Percentiles rank a stretch among this genome's conserved stretches.
Conservation (phyloP, 2,888 invertebrate genomes). For the Tetropium fuscum region DNA sequence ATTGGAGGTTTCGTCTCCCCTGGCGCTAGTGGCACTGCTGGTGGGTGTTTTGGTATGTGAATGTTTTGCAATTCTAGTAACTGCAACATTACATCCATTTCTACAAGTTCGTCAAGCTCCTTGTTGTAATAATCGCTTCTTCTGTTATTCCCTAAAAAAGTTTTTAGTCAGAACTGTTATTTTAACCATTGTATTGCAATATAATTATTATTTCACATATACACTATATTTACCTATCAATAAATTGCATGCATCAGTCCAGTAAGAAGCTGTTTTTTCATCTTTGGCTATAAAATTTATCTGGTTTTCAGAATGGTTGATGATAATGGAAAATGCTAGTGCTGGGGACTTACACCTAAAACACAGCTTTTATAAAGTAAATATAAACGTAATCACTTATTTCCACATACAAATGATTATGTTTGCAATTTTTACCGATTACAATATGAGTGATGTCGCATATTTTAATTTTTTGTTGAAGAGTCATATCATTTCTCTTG, state of each 20-base stretch:
- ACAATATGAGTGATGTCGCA: conserved; percentile 58
- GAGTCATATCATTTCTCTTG: conserved; percentile 32
- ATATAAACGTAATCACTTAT: neutral
- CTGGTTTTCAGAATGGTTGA: conserved; percentile 50
- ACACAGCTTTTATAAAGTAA: conserved; percentile 7
- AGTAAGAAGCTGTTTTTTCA: conserved; percentile 55
- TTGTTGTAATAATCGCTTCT: conserved; percentile 55
- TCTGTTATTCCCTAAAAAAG: conserved; percentile 41
- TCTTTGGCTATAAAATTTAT: conserved; percentile 60
- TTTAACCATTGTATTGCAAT: neutral
- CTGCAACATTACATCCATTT: conserved; percentile 60
- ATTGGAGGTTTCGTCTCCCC: conserved; percentile 45
- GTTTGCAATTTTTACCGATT: conserved; percentile 59
- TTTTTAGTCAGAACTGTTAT: neutral
- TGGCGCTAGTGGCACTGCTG: conserved; percentile 53
- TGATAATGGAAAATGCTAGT: conserved; percentile 58
- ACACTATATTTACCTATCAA: conserved; percentile 52
- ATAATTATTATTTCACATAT: no score
- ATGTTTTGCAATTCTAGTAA: conserved; percentile 61
- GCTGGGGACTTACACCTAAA: conserved; percentile 50
- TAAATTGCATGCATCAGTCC: conserved; percentile 60
- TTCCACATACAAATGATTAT: conserved; percentile 53
- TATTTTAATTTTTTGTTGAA: conserved; percentile 43
- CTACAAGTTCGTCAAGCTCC: conserved; percentile 57
- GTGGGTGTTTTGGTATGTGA: conserved; percentile 56